Evolutionary conservation across 2,888 invertebrate species (phyloP).

Genomic region (Oxystoma pomonae): DNA sequence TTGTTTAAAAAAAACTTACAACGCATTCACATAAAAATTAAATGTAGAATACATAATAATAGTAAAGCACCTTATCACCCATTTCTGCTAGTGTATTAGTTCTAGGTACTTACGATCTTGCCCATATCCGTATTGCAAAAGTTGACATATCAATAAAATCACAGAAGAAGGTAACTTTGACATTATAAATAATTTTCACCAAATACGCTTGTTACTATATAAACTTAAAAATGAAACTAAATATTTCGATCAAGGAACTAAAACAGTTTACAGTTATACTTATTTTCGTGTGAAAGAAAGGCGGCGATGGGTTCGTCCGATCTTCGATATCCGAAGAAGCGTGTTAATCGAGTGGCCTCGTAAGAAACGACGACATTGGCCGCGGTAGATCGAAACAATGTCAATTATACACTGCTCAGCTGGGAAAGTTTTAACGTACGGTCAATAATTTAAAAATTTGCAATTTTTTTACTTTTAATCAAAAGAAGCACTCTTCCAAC

Average conservation of each 20-base stretch:
- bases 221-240: no score
- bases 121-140: conserved; percentile 4
- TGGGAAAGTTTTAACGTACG: no score
- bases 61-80: no score
- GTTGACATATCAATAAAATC: neutral
- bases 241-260: no score
- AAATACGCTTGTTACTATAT: neutral
- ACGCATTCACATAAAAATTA: no score
- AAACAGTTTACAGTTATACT: conserved; percentile 10
- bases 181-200: neutral
- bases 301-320: neutral
- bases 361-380: conserved; percentile 34
- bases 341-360: conserved; percentile 40
- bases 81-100: no score
- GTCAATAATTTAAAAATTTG: no score
- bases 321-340: neutral
- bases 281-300: conserved; percentile 11
- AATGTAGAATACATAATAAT: no score
- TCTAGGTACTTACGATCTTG: conserved; percentile 22
- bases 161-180: neutral
- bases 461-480: no score
- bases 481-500: no score
- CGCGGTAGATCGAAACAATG: conserved; percentile 17
- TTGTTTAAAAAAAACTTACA: no score
- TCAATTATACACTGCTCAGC: neutral